These are phyloP conservation scores for Caenorhabditis sp. DNA, from an alignment of 2,888 invertebrate genomes.

Conservation along the genomic window DNA sequence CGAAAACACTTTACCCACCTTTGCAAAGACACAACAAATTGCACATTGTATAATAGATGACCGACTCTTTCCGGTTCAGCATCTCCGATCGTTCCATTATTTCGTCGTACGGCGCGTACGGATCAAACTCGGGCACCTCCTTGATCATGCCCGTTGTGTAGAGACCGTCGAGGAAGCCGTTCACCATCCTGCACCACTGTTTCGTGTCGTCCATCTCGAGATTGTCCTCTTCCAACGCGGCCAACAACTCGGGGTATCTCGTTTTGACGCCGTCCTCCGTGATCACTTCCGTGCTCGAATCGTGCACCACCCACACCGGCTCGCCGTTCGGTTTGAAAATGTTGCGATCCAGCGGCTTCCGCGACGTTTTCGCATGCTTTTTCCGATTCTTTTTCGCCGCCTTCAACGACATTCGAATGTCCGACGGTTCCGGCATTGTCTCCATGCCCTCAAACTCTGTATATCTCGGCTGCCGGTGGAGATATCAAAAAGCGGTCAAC, in stretches of 20 bases:
- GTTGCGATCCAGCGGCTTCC: background rate
- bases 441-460: too few species aligned
- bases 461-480: too few species aligned
- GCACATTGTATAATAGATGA: background rate
- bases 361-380: background rate
- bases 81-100: background rate
- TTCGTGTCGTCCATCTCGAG: constrained; percentile 6
- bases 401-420: background rate
- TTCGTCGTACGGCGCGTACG: background rate
- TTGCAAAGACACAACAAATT: background rate
- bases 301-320: constrained; percentile 15
- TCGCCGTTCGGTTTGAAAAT: constrained; percentile 11
- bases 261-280: constrained; percentile 2
- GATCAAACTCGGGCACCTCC: background rate
- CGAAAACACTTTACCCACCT: background rate
- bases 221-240: constrained; percentile 2
- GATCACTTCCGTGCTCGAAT: background rate
- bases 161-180: too few species aligned
- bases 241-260: constrained; percentile 1
- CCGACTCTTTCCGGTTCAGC: background rate
- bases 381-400: background rate
- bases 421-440: too few species aligned
- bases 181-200: background rate
- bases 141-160: background rate
- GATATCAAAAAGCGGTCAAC: too few species aligned